phyloP scores from a whole-genome alignment of 2,113 vertebrate species.

The Ascaphus truei region DNA sequence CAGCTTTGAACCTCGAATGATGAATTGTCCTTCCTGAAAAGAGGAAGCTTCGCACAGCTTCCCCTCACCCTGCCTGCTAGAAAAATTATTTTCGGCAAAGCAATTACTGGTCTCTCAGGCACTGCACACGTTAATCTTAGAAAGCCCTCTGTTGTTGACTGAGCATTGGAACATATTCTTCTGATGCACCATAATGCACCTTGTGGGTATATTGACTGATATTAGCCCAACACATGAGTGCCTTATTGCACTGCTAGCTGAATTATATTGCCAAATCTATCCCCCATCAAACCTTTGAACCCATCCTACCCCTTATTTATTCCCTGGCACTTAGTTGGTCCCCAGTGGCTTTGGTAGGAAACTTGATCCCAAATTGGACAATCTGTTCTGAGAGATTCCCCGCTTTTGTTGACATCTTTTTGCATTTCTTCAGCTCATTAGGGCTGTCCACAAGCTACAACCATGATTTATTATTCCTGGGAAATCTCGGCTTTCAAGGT shows the following conservation, averaged over 20 bases:
- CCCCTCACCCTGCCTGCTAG: background rate
- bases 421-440: constrained; percentile 9
- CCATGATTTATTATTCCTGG: constrained; percentile 27
- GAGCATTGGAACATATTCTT: too few species aligned
- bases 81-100: too few species aligned
- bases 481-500: constrained; percentile 34
- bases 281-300: constrained; percentile 12
- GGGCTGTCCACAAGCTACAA: constrained; percentile 19
- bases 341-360: constrained; percentile 8
- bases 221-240: too few species aligned
- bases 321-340: background rate
- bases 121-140: too few species aligned
- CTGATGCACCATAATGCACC: too few species aligned
- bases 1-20: background rate
- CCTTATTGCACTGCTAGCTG: too few species aligned
- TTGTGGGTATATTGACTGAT: too few species aligned
- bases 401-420: constrained; percentile 12
- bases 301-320: background rate
- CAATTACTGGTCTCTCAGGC: too few species aligned
- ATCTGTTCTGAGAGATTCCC: constrained; percentile 2
- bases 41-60: background rate
- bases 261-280: background rate
- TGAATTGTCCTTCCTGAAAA: background rate
- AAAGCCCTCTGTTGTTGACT: too few species aligned
- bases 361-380: constrained; percentile 9